Evolutionary conservation across 2,888 invertebrate genomes (phyloP), one percentile per base, ranked within the genome.

Genomic region (Diploptera punctata): DNA sequence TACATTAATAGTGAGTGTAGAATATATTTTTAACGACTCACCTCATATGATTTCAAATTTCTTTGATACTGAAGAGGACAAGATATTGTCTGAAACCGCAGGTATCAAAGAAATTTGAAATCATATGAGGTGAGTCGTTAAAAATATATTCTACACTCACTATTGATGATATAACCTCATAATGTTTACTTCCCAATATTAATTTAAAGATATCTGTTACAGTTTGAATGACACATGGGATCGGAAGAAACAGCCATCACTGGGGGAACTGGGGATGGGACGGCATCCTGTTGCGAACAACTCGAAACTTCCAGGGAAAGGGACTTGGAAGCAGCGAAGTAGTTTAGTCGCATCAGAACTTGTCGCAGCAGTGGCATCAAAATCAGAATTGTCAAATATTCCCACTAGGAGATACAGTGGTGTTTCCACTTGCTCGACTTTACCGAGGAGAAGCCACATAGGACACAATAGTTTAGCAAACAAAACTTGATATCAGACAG

Each of bases 221-320:
- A 68, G 68, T 68, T 68, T 38, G 68, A 68, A 29, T 68, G 68
- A 69, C 60, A 57, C 44, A 7, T 57, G 69, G 69, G 52, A 26
- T 24, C 57, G 26, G 44, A 52, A 43, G 33, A 69, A 26, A 60
- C 69, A n/a, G 43, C 29, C 38, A 60, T 24, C 69, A 57, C 26
- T 44, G 69, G 69, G 57, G 26, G 24, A 65, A n/a, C 44, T 44
- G 69, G 60, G 44, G n/a, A 33, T 44, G 7, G 26, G 47, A 44
- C 47, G 29, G 24, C 65, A 65, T 10, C 65, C 65, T 26, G 18
- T 47, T 5, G 1, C 38, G 29, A 29, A n/a, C 9, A 10, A 16
- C n/a, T 47, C 65, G n/a, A 65, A 47, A 26, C 47, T 65, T 13
- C 65, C 65, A 47, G 47, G 43, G 65, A 65, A 43, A 29, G 29